Evolutionary conservation across 2,113 vertebrate genomes (phyloP).

Genomic region (Tylochromis polylepis): DNA sequence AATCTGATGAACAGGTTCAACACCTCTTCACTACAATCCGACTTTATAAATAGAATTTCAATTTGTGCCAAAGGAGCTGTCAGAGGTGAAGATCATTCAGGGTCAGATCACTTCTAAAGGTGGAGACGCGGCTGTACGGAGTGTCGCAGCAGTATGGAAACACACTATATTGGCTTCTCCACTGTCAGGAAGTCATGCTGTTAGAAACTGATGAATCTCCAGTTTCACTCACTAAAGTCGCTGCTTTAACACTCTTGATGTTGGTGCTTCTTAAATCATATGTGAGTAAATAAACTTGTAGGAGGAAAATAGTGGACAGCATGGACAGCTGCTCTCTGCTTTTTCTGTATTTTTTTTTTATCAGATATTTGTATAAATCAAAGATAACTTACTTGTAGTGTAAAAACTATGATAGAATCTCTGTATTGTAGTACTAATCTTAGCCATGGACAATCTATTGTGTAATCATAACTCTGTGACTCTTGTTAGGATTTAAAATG

Average conservation of each 20-base stretch:
- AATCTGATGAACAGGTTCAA: not conserved
- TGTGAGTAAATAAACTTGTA: not conserved
- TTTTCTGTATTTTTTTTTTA: not conserved
- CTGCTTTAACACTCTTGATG: not conserved
- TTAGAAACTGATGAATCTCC: not conserved
- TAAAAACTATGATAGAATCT: not conserved
- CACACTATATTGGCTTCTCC: not conserved
- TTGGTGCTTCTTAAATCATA: not conserved
- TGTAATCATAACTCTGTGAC: not conserved
- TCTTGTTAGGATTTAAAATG: too few relatives aligned
- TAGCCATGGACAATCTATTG: fast-evolving
- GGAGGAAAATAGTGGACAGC: not conserved
- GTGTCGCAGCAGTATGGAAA: not conserved
- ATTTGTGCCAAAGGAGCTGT: not conserved
- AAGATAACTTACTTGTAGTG: not conserved
- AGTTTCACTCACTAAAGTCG: fast-evolving
- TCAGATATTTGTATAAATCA: not conserved
- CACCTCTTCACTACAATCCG: not conserved
- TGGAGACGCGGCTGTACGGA: not conserved
- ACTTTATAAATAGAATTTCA: not conserved
- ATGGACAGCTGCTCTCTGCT: fast-evolving
- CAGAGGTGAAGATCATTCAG: not conserved
- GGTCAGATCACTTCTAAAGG: not conserved
- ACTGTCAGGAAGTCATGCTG: not conserved
- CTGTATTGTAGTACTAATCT: not conserved